Conservation (phyloP, 2,888 invertebrate genomes). For the Acleris cristana region DNA sequence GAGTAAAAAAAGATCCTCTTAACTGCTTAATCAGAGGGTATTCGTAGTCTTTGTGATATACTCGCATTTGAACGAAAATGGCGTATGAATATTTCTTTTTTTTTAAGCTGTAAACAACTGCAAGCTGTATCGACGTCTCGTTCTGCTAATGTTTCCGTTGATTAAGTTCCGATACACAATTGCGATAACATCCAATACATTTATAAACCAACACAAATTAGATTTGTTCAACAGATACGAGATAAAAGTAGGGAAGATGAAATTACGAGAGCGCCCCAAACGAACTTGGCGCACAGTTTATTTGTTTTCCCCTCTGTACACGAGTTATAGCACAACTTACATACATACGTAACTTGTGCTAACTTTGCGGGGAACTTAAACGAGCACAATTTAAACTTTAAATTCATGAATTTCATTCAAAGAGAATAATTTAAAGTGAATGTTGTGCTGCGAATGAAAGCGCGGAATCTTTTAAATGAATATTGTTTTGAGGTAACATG, state of each 20-base stretch:
- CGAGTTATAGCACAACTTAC: constrained; percentile 38
- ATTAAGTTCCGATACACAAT: no score
- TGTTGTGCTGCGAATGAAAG: constrained; percentile 22
- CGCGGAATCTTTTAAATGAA: constrained; percentile 13
- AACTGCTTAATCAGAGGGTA: no score
- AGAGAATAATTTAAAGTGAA: constrained; percentile 39
- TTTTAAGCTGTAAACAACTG: no score
- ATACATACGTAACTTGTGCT: constrained; percentile 46
- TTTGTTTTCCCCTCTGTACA: constrained; percentile 41
- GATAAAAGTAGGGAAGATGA: constrained; percentile 41
- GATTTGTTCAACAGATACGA: constrained; percentile 38
- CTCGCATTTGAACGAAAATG: no score
- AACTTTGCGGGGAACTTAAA: constrained; percentile 52
- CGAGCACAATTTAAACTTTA: constrained; percentile 54
- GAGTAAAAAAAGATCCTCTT: no score
- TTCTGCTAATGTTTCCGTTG: no score
- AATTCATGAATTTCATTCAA: constrained; percentile 51
- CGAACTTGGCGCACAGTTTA: constrained; percentile 41
- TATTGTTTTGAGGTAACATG: background rate
- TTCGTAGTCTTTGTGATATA: no score
- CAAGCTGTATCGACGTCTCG: no score
- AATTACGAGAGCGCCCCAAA: constrained; percentile 41
- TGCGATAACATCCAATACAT: constrained; percentile 4
- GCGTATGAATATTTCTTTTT: no score
- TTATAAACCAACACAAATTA: constrained; percentile 34